phyloP scores from a whole-genome alignment of 2,888 invertebrate genomes.

The Amorpha juglandis region DNA sequence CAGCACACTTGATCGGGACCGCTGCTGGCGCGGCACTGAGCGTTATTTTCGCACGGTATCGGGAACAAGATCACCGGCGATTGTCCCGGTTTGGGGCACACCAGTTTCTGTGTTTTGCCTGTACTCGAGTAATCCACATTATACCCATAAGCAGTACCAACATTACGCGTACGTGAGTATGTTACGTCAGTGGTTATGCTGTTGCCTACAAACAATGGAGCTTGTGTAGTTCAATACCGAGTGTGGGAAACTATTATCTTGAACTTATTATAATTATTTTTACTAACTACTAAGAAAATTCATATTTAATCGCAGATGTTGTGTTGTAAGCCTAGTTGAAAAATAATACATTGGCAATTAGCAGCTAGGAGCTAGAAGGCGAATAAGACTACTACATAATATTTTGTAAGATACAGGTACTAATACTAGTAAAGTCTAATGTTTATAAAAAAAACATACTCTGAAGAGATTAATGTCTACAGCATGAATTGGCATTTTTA shows the following conservation, averaged over 20 bases:
- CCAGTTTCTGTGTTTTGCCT: constrained; percentile 73
- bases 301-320: not conserved
- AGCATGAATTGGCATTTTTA: too few species aligned
- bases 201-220: constrained; percentile 55
- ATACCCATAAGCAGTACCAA: constrained; percentile 49
- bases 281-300: not conserved
- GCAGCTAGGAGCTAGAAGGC: too few species aligned
- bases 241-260: constrained; percentile 32
- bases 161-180: constrained; percentile 53
- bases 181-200: constrained; percentile 56
- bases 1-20: constrained; percentile 80
- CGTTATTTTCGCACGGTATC: constrained; percentile 74
- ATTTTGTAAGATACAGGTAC: too few species aligned
- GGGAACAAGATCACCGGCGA: constrained; percentile 70
- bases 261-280: not conserved
- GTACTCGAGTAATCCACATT: constrained; percentile 59
- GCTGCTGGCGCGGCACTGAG: constrained; percentile 72
- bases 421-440: too few species aligned
- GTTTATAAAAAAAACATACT: too few species aligned
- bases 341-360: too few species aligned
- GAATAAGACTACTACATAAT: too few species aligned
- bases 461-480: too few species aligned
- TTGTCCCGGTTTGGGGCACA: constrained; percentile 72
- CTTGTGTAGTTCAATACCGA: constrained; percentile 51
- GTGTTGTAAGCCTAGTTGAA: too few species aligned